Base-by-base conservation (phyloP, 1,140 invertebrate genomes). In the Sarcophaga peregrina region DNA sequence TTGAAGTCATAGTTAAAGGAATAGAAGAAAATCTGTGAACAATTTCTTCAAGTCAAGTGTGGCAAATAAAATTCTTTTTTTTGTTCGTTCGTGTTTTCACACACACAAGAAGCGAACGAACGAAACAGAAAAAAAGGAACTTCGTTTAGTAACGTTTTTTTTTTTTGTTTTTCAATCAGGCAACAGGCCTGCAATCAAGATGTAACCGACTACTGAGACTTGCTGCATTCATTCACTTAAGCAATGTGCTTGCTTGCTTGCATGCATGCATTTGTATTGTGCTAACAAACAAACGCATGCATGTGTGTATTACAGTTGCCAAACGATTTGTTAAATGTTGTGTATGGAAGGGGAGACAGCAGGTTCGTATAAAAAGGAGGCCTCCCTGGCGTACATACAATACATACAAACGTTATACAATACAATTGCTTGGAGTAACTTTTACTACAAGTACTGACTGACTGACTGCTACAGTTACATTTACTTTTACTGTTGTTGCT, bases 1-100 rank as follows among this genome's bases (percentile, higher is more conserved):
- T 50, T 52, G 50, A 10, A 52, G 50, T 5, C 13, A 52, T 10
- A 52, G 50, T 52, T 52, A 10, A 52, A 52, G 45, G 45, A 74
- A 74, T 46, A 74, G 37, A 50, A 74, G 37, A 74, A 78, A 20
- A 50, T 48, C 47, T 78, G 47, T 78, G 48, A 78, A 20, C 75
- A 52, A n/a, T 50, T 78, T 78, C 37, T 75, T 54, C 17, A 68
- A 68, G 62, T 68, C 17, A 68, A 68, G 20, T 68, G 8, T 68
- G 8, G 8, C 10, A 68, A 13, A 7, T 58, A 6, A 15, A 58
- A 58, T 37, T 15, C 11, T 58, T 58, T 58, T 5, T 58, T 5
- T 58, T 72, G 17, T 72, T 25, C 20, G 62, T 72, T 0, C 20
- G 62, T 72, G 0, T 72, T 37, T 37, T 37, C 25, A 2, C 25